Conservation (phyloP, 1,140 invertebrate genomes). For the Bombus breviceps region DNA sequence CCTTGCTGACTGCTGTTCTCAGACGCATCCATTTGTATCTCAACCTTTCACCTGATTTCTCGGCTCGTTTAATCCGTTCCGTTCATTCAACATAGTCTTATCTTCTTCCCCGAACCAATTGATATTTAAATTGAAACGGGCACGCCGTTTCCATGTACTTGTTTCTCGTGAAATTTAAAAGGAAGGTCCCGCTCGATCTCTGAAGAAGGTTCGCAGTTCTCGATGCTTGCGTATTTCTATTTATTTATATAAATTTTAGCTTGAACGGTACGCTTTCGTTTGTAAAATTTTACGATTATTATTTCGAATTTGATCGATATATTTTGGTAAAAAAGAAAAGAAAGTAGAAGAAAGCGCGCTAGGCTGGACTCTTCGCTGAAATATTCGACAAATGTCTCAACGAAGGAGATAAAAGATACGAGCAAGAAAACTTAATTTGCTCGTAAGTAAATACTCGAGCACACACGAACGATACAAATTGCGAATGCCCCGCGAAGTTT, state of each 20-base stretch:
- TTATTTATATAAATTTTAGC: too few species aligned
- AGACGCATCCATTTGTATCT: constrained; percentile 34
- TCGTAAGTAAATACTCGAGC: not conserved
- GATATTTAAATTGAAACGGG: constrained; percentile 1
- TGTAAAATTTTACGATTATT: not conserved
- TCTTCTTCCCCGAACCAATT: not conserved
- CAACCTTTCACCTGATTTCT: constrained; percentile 38
- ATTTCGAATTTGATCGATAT: not conserved
- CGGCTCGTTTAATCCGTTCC: constrained; percentile 30
- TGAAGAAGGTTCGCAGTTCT: not conserved
- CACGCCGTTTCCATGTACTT: not conserved
- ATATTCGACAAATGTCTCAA: too few species aligned
- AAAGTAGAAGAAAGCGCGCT: too few species aligned
- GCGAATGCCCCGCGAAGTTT: not conserved
- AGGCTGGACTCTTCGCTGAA: too few species aligned
- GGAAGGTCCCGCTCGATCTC: not conserved
- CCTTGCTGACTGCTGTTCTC: constrained; percentile 21
- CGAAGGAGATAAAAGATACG: not conserved
- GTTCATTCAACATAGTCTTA: constrained; percentile 14
- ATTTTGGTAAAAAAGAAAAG: not conserved
- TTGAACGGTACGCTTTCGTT: not conserved
- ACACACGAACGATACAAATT: not conserved
- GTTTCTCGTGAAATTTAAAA: not conserved
- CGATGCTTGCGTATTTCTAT: not conserved
- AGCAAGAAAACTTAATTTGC: not conserved